Percentiles rank a stretch among this genome's conserved stretches.
Evolutionary conservation across 2,888 invertebrate species (phyloP).

Genomic region (Holacanthella duospinosa): DNA sequence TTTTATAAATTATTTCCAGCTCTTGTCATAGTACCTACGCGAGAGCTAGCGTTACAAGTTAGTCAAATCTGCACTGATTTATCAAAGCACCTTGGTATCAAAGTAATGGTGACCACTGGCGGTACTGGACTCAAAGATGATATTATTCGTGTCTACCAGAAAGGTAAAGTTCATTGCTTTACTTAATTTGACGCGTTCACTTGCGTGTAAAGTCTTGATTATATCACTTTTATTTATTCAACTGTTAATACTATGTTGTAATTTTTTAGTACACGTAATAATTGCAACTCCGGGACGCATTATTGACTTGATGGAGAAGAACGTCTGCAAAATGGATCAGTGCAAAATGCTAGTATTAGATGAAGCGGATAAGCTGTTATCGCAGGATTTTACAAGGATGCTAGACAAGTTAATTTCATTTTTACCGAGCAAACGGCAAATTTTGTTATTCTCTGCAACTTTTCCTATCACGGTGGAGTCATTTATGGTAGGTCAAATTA

Average conservation of each 20-base stretch:
- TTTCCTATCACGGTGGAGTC: constrained; percentile 97
- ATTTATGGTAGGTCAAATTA: constrained; percentile 66
- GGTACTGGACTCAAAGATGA: constrained; percentile 96
- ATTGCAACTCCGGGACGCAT: constrained; percentile 99
- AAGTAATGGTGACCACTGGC: constrained; percentile 99
- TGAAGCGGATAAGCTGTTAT: constrained; percentile 97
- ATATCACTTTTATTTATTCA: not conserved
- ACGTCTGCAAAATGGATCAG: constrained; percentile 82
- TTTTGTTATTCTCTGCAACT: constrained; percentile 96
- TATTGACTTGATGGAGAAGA: constrained; percentile 98
- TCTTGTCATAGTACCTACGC: constrained; percentile 93
- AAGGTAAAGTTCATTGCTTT: constrained; percentile 60
- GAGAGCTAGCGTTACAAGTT: constrained; percentile 97
- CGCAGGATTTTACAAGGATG: constrained; percentile 99
- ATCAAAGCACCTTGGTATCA: constrained; percentile 90
- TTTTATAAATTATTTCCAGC: constrained; percentile 47
- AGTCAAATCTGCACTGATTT: constrained; percentile 99
- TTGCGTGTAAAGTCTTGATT: not conserved
- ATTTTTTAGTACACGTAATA: constrained; percentile 78
- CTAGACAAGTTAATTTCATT: constrained; percentile 89
- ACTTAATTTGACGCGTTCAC: not conserved
- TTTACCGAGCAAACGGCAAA: constrained; percentile 90
- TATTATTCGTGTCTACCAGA: constrained; percentile 98
- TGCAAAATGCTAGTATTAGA: constrained; percentile 96
- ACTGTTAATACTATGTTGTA: not conserved